These are phyloP conservation scores for Semaprochilodus insignis DNA, from an alignment of 2,797 vertebrate genomes.

Conservation along the genomic window DNA sequence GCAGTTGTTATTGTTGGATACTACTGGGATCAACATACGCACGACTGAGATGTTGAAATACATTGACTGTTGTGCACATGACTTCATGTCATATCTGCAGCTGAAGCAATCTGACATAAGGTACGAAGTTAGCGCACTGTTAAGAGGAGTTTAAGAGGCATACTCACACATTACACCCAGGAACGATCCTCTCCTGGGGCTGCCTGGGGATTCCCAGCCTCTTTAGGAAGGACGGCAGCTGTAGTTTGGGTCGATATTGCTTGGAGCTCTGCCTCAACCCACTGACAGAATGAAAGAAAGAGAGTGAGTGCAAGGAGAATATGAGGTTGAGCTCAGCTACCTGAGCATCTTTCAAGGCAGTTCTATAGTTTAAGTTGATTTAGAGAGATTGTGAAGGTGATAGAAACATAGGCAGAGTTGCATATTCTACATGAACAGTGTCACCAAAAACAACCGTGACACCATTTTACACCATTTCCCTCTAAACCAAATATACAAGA, in stretches of 20 bases:
- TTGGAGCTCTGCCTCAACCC: constrained; percentile 60
- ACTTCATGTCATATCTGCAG: constrained; percentile 7
- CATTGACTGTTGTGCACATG: not conserved
- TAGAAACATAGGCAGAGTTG: not conserved
- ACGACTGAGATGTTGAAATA: not conserved
- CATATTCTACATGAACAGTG: not conserved
- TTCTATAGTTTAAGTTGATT: not conserved
- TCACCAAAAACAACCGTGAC: no score
- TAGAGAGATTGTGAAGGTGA: not conserved
- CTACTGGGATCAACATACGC: constrained; percentile 6
- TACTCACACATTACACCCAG: constrained; percentile 76
- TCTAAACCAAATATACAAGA: not conserved
- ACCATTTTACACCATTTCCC: no score
- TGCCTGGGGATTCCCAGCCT: constrained; percentile 70
- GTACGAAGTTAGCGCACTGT: not conserved
- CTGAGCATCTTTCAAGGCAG: not conserved
- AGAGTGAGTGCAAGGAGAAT: not conserved
- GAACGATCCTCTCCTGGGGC: constrained; percentile 70
- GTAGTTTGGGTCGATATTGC: constrained; percentile 64
- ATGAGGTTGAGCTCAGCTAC: not conserved
- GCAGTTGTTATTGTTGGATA: not conserved
- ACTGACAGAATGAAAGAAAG: constrained; percentile 42
- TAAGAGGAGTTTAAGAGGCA: not conserved
- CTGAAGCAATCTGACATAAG: not conserved
- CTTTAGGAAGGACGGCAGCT: constrained; percentile 72